phyloP scores from a whole-genome alignment of 2,113 vertebrate genomes.

The Merops nubicus region DNA sequence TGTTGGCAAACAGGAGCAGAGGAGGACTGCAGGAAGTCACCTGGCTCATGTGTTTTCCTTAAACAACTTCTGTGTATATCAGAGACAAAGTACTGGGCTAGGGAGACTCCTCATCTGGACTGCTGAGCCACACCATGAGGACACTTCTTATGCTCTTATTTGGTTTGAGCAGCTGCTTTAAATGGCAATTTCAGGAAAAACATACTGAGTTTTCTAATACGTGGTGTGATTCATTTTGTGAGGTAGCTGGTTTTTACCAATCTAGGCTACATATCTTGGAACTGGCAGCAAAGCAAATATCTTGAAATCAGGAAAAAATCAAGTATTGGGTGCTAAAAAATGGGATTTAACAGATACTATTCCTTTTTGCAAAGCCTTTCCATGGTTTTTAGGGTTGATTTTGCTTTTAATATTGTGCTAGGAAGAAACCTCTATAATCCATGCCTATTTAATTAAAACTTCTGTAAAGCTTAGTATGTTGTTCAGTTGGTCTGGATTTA shows the following conservation, averaged over 20 bases:
- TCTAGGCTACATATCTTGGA: fast-evolving
- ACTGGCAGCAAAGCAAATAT: neutral
- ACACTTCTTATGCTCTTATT: neutral
- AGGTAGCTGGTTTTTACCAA: neutral
- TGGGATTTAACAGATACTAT: neutral
- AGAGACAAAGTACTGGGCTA: neutral
- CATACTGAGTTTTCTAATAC: neutral
- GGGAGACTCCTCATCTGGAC: neutral
- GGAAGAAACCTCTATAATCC: neutral
- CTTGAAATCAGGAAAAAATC: neutral
- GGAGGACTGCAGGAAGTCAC: neutral
- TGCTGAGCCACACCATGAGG: neutral
- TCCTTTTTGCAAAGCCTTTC: neutral
- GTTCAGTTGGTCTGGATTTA: neutral
- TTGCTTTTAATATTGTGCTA: neutral
- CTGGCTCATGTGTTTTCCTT: neutral
- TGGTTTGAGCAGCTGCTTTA: neutral
- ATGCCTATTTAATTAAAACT: neutral
- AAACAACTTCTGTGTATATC: too few species aligned
- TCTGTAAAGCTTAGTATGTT: neutral
- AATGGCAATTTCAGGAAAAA: neutral
- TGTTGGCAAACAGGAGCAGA: neutral
- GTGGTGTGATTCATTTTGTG: neutral
- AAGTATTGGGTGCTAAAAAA: neutral
- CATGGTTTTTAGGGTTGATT: neutral